Conservation (phyloP, 2,888 invertebrate species). For the Euclidia mi region DNA sequence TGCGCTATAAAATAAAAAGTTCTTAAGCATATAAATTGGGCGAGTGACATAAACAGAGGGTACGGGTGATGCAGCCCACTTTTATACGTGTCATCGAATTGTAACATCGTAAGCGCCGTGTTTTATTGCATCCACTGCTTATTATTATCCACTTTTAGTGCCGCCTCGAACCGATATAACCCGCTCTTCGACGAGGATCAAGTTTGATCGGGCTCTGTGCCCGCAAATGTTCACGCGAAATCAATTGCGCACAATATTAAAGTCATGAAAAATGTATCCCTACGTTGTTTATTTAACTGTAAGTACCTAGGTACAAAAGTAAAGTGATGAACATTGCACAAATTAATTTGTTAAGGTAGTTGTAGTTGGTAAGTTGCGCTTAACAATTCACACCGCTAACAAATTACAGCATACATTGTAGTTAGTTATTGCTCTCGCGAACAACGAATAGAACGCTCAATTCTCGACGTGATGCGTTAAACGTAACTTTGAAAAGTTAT, state of each 20-base stretch:
- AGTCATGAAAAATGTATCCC: constrained; percentile 23
- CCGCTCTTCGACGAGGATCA: constrained; percentile 29
- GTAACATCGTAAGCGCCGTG: constrained; percentile 70
- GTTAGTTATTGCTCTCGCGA: constrained; percentile 9
- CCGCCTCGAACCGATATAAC: constrained; percentile 43
- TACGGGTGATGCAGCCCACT: constrained; percentile 67
- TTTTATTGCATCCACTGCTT: constrained; percentile 75
- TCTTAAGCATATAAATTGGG: constrained; percentile 72
- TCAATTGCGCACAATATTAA: constrained; percentile 30
- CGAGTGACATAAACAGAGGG: constrained; percentile 67
- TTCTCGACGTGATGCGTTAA: background rate
- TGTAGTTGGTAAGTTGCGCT: constrained; percentile 1
- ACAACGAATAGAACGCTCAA: background rate
- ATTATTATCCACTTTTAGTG: constrained; percentile 72
- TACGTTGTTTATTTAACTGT: constrained; percentile 19
- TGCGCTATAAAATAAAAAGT: constrained; percentile 69
- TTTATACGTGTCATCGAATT: constrained; percentile 78
- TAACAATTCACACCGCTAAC: constrained; percentile 7
- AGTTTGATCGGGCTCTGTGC: constrained; percentile 34
- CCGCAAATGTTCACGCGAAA: constrained; percentile 21
- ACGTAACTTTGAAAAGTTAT: too few species aligned
- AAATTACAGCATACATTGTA: too few species aligned
- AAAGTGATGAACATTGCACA: constrained; percentile 14
- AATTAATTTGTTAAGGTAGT: constrained; percentile 4
- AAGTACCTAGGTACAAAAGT: constrained; percentile 7